Evolutionary conservation across 2,888 invertebrate species (phyloP).

Genomic region (Harpagoxenus sublaevis): DNA sequence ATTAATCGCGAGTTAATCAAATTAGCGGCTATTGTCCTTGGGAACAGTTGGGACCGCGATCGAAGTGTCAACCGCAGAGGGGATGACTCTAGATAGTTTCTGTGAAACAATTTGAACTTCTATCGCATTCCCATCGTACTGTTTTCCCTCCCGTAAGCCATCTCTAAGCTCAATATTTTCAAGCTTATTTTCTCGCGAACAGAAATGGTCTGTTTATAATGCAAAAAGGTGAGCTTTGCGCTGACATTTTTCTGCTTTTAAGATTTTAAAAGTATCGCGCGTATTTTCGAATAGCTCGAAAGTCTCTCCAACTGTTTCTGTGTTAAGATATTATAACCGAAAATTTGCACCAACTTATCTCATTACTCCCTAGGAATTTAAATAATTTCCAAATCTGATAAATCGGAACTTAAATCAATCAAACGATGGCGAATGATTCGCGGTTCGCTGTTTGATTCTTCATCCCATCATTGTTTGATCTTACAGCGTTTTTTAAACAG

Average conservation of each 20-base stretch:
- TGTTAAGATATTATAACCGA: neutral
- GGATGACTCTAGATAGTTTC: constrained; percentile 36
- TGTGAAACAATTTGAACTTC: constrained; percentile 38
- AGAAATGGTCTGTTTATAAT: neutral
- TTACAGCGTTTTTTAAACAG: constrained; percentile 52
- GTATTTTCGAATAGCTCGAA: neutral
- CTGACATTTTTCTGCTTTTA: constrained; percentile 23
- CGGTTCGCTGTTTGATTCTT: constrained; percentile 27
- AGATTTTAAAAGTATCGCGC: constrained; percentile 3
- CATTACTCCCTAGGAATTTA: neutral
- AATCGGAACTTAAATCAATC: neutral
- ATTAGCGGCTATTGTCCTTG: constrained; percentile 64
- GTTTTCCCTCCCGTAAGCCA: neutral
- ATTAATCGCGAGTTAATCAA: constrained; percentile 74
- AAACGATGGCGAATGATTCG: constrained; percentile 62
- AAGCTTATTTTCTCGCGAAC: neutral
- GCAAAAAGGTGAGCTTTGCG: neutral
- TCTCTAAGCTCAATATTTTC: neutral
- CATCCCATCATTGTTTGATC: neutral
- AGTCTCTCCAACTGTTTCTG: neutral
- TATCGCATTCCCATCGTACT: constrained; percentile 1
- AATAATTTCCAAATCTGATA: neutral
- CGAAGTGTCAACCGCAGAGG: constrained; percentile 64
- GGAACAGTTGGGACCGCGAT: constrained; percentile 43
- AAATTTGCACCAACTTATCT: neutral